Percentiles rank a stretch among this genome's conserved stretches.
phyloP scores from a whole-genome alignment of 2,797 vertebrate species.

The Allochrocebus solatus region DNA sequence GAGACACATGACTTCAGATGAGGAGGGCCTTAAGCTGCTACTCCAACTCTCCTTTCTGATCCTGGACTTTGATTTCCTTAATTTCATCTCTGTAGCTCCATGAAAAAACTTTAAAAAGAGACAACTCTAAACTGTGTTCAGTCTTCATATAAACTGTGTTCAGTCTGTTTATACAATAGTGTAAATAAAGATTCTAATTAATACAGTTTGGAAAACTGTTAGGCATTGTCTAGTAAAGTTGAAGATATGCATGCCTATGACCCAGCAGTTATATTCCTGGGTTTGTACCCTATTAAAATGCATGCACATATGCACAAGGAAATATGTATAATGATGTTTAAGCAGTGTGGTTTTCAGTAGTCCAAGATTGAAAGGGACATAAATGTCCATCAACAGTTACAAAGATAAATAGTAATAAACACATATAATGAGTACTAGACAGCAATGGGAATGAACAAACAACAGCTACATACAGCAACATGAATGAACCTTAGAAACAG shows the following conservation, averaged over 20 bases:
- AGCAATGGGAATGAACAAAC: neutral
- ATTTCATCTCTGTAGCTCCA: conserved; percentile 55
- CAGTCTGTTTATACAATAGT: conserved; percentile 68
- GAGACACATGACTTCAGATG: neutral
- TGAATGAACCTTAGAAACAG: neutral
- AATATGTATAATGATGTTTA: neutral
- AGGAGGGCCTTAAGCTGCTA: neutral
- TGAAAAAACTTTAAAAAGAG: conserved; percentile 56
- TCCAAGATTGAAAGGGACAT: neutral
- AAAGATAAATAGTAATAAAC: neutral
- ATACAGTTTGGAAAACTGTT: conserved; percentile 64
- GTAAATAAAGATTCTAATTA: conserved; percentile 75
- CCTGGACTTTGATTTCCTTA: conserved; percentile 46
- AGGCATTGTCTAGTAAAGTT: conserved; percentile 26
- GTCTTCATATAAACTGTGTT: conserved; percentile 71
- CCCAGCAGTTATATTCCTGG: conserved; percentile 12
- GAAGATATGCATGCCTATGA: conserved; percentile 22
- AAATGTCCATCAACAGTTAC: neutral
- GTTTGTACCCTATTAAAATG: neutral
- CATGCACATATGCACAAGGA: neutral
- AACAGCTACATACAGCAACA: neutral
- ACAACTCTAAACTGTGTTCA: conserved; percentile 69
- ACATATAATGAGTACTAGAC: neutral
- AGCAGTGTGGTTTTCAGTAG: conserved; percentile 11
- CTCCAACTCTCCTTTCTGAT: conserved; percentile 24